These are phyloP conservation scores for Pristis pectinata DNA, from an alignment of 2,797 vertebrate genomes.

Conservation along the genomic window DNA sequence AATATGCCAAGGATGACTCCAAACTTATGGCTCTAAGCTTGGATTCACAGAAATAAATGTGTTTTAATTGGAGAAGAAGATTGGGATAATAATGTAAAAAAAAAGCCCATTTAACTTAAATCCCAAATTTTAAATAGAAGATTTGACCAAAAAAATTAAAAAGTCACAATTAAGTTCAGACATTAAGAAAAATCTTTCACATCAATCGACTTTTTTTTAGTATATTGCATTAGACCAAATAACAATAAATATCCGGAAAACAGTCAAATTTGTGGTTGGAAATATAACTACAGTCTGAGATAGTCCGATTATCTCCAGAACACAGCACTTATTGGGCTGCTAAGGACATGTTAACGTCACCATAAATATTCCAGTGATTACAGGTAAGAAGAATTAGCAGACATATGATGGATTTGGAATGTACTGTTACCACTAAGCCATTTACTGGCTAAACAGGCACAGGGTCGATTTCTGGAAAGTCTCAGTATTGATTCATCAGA, in stretches of 20 bases:
- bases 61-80: neutral
- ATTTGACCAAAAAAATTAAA: neutral
- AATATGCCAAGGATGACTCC: neutral
- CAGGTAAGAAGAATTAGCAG: neutral
- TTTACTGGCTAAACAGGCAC: neutral
- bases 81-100: neutral
- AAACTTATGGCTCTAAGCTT: neutral
- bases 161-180: neutral
- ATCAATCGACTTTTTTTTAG: neutral
- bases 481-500: neutral
- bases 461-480: neutral
- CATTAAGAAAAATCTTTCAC: neutral
- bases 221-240: neutral
- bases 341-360: neutral
- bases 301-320: neutral
- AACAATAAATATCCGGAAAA: neutral
- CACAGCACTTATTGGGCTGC: neutral
- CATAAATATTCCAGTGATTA: neutral
- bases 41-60: neutral
- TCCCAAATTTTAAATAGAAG: neutral
- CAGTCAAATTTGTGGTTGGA: neutral
- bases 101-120: neutral
- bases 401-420: neutral
- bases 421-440: neutral
- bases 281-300: neutral